Conservation (phyloP, 2,888 invertebrate species). For the Agriopis aurantiaria region DNA sequence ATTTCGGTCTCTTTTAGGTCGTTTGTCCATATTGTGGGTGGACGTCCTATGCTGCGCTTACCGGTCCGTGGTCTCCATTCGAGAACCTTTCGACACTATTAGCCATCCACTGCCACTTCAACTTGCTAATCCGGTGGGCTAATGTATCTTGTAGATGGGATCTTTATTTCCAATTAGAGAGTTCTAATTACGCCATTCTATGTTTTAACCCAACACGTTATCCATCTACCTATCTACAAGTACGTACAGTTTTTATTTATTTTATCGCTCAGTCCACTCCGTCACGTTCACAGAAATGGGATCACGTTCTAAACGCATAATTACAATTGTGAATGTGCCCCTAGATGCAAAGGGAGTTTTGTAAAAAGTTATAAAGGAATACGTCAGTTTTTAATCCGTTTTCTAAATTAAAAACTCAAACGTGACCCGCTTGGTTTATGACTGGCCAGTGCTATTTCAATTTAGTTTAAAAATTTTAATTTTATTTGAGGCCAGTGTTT, state of each 20-base stretch:
- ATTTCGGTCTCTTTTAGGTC: no score
- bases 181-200: constrained; percentile 1
- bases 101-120: no score
- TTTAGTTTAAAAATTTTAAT: constrained; percentile 25
- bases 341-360: constrained; percentile 60
- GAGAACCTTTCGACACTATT: no score
- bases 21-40: no score
- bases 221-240: constrained; percentile 11
- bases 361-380: constrained; percentile 50
- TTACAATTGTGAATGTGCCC: constrained; percentile 69
- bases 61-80: no score
- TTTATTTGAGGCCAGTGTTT: constrained; percentile 39
- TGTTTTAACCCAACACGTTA: constrained; percentile 4
- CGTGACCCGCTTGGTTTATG: constrained; percentile 61
- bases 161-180: constrained; percentile 4
- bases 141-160: neutral
- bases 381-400: constrained; percentile 67
- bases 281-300: constrained; percentile 78
- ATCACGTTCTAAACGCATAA: constrained; percentile 81
- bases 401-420: constrained; percentile 68
- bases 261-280: constrained; percentile 60
- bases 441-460: constrained; percentile 25
- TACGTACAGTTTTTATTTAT: constrained; percentile 54
- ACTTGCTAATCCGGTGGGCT: no score
- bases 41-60: no score